Evolutionary conservation across 2,113 vertebrate genomes (phyloP).

Genomic region (Castor canadensis): DNA sequence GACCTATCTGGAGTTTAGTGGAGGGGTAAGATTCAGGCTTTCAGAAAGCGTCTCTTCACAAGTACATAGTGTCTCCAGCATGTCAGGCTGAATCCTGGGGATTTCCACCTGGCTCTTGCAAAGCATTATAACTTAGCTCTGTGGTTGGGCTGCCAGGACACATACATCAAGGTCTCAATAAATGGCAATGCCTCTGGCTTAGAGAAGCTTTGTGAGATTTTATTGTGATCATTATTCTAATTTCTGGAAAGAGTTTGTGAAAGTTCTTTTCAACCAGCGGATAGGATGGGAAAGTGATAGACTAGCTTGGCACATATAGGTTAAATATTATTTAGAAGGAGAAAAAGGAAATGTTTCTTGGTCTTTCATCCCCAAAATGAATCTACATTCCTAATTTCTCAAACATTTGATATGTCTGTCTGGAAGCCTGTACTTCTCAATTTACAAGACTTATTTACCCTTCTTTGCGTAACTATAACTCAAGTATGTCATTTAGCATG

Average conservation of each 20-base stretch:
- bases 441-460: not conserved
- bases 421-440: constrained; percentile 10
- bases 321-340: not conserved
- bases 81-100: not conserved
- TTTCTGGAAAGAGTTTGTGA: constrained; percentile 20
- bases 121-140: not conserved
- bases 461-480: not conserved
- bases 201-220: not conserved
- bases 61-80: not conserved
- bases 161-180: not conserved
- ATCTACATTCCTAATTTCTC: not conserved
- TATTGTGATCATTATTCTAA: not conserved
- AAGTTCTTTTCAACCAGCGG: not conserved
- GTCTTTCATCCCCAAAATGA: constrained; percentile 41
- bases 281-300: not conserved
- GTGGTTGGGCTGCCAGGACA: not conserved
- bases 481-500: not conserved
- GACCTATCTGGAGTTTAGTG: not conserved
- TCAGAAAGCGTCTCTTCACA: not conserved
- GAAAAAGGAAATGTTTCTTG: not conserved
- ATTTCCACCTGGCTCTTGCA: not conserved
- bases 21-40: not conserved
- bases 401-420: not conserved
- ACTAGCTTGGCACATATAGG: not conserved
- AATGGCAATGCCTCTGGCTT: not conserved